Conservation (phyloP, 2,888 invertebrate genomes). For the Lasioglossum morio region DNA sequence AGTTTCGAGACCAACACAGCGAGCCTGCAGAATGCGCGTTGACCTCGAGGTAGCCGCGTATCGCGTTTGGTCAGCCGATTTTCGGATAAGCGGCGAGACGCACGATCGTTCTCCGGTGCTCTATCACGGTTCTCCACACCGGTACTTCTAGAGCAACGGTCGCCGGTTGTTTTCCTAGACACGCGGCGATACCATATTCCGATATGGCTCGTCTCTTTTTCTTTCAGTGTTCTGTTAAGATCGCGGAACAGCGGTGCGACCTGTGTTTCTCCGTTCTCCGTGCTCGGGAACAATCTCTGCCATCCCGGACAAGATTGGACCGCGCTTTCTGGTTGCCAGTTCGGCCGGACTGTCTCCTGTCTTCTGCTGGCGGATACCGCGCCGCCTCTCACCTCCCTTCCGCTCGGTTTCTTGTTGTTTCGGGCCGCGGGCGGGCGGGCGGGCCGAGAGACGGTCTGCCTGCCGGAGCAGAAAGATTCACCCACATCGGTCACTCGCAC, state of each 20-base stretch:
- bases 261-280: conserved; percentile 51
- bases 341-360: conserved; percentile 29
- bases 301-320: conserved; percentile 51
- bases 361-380: not conserved
- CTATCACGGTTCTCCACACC: conserved; percentile 32
- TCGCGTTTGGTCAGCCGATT: conserved; percentile 32
- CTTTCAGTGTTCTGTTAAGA: conserved; percentile 7
- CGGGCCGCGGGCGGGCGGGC: conserved; percentile 16
- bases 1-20: not conserved
- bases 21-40: not conserved
- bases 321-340: conserved; percentile 34
- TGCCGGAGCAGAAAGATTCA: conserved; percentile 73
- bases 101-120: conserved; percentile 37
- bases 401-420: conserved; percentile 57
- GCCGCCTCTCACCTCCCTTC: conserved; percentile 3
- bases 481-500: conserved; percentile 80
- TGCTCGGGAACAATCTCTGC: conserved; percentile 53
- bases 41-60: not conserved
- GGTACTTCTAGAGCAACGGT: conserved; percentile 45
- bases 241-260: conserved; percentile 37
- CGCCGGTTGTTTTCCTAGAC: conserved; percentile 40
- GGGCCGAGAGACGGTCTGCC: conserved; percentile 29
- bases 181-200: conserved; percentile 41
- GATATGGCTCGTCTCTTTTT: conserved; percentile 37
- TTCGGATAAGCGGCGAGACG: conserved; percentile 51